Evolutionary conservation across 37 sponge, comb jelly and placozoan genomes (phyloP).

Genomic region (Corticium candelabrum): DNA sequence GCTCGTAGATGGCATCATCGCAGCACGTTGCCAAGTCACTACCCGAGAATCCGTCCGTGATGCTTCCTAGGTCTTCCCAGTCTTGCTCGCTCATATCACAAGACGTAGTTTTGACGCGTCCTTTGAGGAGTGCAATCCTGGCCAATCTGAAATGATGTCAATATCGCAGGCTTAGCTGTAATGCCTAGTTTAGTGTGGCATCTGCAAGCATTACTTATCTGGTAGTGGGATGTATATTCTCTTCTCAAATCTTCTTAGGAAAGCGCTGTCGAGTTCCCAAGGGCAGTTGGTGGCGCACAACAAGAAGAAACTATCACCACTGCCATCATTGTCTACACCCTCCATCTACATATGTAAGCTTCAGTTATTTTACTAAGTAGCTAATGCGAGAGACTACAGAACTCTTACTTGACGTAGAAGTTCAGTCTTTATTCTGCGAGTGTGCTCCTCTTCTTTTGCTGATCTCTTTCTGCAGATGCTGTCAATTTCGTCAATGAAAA

Average conservation of each 20-base stretch:
- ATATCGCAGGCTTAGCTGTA: too few relatives aligned
- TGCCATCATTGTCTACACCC: conserved; percentile 13
- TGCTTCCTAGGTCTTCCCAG: conserved; percentile 30
- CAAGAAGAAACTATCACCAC: conserved; percentile 43
- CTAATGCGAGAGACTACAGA: not conserved
- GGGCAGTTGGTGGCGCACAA: conserved; percentile 87
- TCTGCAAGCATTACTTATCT: not conserved
- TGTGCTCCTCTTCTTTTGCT: conserved; percentile 73
- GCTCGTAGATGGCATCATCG: conserved; percentile 58
- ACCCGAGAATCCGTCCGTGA: conserved; percentile 64
- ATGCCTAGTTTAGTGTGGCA: too few relatives aligned
- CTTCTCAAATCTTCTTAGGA: conserved; percentile 62
- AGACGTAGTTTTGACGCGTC: too few relatives aligned
- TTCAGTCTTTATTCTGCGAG: conserved; percentile 75
- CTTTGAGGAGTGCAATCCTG: too few relatives aligned
- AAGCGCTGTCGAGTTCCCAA: conserved; percentile 84
- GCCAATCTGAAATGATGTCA: too few relatives aligned
- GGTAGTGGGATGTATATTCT: not conserved
- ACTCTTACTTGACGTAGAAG: conserved; percentile 40
- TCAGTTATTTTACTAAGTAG: not conserved
- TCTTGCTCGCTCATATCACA: conserved; percentile 42
- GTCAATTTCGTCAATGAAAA: conserved; percentile 88
- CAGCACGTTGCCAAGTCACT: conserved; percentile 61
- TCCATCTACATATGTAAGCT: conserved; percentile 53
- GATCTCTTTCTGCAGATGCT: conserved; percentile 65